A percentile compares a stretch with the other conserved stretches of the same genome.
Conservation (phyloP, 1,140 invertebrate genomes). For the Musca domestica region DNA sequence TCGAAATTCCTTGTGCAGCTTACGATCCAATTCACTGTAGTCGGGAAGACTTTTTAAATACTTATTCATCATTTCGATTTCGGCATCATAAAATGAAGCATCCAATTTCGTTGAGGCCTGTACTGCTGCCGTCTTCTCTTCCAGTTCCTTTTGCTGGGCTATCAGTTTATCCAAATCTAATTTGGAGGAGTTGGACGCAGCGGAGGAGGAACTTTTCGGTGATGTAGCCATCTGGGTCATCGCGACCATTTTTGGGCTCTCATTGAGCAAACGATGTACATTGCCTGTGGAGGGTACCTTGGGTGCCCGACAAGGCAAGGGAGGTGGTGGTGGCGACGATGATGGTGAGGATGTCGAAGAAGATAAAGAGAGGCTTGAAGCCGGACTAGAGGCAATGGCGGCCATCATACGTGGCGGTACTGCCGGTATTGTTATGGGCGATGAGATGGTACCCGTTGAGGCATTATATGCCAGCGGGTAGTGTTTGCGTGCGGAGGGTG, state of each 20-base stretch:
- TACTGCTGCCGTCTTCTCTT: constrained; percentile 41
- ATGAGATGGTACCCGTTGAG: constrained; percentile 36
- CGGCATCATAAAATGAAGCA: constrained; percentile 51
- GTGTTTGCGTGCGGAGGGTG: constrained; percentile 43
- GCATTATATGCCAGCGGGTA: constrained; percentile 46
- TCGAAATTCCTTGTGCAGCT: constrained; percentile 50
- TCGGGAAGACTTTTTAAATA: constrained; percentile 53
- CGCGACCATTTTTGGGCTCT: neutral
- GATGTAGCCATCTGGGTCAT: neutral
- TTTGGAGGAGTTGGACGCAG: neutral
- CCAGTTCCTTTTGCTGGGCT: constrained; percentile 45
- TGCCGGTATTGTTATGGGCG: constrained; percentile 29
- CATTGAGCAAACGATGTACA: constrained; percentile 17
- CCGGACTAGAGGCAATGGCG: constrained; percentile 40
- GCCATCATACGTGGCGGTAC: constrained; percentile 39
- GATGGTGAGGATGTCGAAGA: constrained; percentile 44
- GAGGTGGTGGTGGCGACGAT: constrained; percentile 43
- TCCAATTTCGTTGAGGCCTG: constrained; percentile 43
- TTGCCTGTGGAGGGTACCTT: constrained; percentile 29
- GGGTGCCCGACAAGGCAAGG: constrained; percentile 43
- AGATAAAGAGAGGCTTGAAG: constrained; percentile 45
- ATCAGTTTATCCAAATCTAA: constrained; percentile 44
- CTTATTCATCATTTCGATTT: constrained; percentile 54
- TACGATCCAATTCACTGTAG: constrained; percentile 50
- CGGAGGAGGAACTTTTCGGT: neutral